Base-by-base conservation (phyloP, 64 coral and sea anemone genomes). In the Porites lutea region DNA sequence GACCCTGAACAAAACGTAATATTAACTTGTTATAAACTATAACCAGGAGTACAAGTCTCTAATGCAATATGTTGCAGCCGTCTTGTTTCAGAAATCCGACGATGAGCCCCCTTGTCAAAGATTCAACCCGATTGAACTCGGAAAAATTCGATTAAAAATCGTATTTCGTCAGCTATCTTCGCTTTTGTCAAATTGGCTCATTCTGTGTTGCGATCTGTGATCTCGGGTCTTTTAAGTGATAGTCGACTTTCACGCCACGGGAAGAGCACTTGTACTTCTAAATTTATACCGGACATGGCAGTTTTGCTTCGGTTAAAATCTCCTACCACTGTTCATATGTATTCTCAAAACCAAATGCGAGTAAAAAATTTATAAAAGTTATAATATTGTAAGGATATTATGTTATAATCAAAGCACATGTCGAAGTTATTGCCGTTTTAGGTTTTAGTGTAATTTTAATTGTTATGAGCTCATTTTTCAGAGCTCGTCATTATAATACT, bases 371-470 rank as follows among this genome's bases (percentile, higher is more conserved):
- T 51, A 68, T 84, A 18, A 64, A 78, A 84, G 71, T 73, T 73
- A 51, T 75, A 49, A 18, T 66, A 84, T 52, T 68, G 81, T 84
- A 66, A 68, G 62, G 63, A 84, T 68, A 68, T 52, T 63, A 52
- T 84, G 61, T 84, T 55, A 88, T 55, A 64, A 86, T 90, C 67
- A 94, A 89, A 49, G 57, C 79, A 66, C 55, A 76, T 76, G 86
- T 88, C 63, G 74, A 93, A 89, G 60, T 79, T 89, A 66, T 54
- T 79, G 74, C 92, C 87, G 70, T 89, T 94, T 66, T 94, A 94
- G 87, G 87, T 94, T 94, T 89, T 94, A 94, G 71, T 83, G 78
- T 89, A 89, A 83, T 94, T 94, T 94, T 94, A 62, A 94, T 77
- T 92, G 73, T 73, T 52, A 57, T 52, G 52, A 72, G 70, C 79